Evolutionary conservation across 2,797 vertebrate species (phyloP), one percentile per base, ranked within the genome.

Genomic region (Pogonophryne albipinna): DNA sequence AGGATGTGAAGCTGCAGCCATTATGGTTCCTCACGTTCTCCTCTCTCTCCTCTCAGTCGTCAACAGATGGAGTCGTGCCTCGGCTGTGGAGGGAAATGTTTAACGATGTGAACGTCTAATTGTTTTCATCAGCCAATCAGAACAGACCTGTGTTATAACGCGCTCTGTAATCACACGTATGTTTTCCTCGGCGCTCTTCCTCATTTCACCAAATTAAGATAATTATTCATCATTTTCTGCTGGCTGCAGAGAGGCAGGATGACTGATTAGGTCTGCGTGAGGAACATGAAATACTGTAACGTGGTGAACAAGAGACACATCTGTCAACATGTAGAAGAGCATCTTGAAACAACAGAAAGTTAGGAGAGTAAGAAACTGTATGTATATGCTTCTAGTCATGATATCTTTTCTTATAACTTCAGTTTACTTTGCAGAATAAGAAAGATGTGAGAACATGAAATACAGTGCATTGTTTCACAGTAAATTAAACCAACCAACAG

Each of bases 61-160:
- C 19, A 16, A 17, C 42, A 1, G 2, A 2, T 12, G 23, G 20
- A 56, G 17, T 19, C 6, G 8, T 4, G 57, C 44, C 11, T 11
- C 3, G 1, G 6, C n/a, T 44, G 19, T 1, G 9, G 41, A 15
- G 17, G 3, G 27, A 15, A 38, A 55, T 34, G 47, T 34, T 23
- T 12, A 17, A 38, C 34, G 34, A 38, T 38, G 17, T 42, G 19
- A 74, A n/a, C 66, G 15, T 44, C 1, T 53, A 6, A 16, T 27
- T 52, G 51, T 52, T 38, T 51, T 19, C 52, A 58, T 42, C 68
- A 17, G 23, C 57, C 63, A 71, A 72, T 67, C 68, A 59, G 71
- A 76, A 66, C 63, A 10, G 23, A 27, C 41, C 17, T 1, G 4
- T 3, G 27, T 52, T 23, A 52, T 47, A 11, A 69, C 57, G 14